Evolutionary conservation across 2,113 vertebrate genomes (phyloP), one percentile per base, ranked within the genome.

Genomic region (Channa argus): DNA sequence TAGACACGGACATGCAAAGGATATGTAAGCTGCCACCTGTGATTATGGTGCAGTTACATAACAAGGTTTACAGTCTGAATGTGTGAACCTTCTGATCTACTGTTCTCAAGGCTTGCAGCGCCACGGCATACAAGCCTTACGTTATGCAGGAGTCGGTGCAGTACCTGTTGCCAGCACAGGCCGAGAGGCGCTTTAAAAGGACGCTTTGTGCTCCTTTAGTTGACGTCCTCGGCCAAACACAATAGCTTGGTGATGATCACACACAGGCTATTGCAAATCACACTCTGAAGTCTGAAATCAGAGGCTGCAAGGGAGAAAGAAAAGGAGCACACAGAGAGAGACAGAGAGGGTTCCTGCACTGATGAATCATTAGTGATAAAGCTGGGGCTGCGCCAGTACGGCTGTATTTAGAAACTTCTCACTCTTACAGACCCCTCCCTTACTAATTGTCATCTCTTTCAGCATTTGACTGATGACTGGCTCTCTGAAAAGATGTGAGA

Each of bases 391-490:
- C 83, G 86, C 85, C 87, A 88, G 88, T 77, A 65, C 5, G 65
- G 86, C 90, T 91, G 84, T 74, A 90, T 92, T 92, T 93, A 93
- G 89, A 94, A 91, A 87, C 84, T 89, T 90, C 88, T 88, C 91
- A 90, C 86, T 84, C 86, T 70, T 79, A 76, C 81, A 82, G 47
- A 79, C 71, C 75, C 82, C 63, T 78, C 78, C 73, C 46, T 59
- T 74, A 83, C 82, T 89, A 90, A 90, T 90, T 88, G 86, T 91
- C 84, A 80, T 88, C 75, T 89, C 84, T 83, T 86, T 86, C 82
- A 80, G 87, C 70, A 0, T 80, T 86, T 90, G 86, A 90, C 89
- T 84, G 86, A 90, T 88, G 87, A 88, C 89, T 84, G 83, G 66
- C 78, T 85, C 86, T 82, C 71, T 79, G 83, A 71, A 83, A 85